Evolutionary conservation across 2,888 invertebrate species (phyloP).

Genomic region (Xylota segnis): DNA sequence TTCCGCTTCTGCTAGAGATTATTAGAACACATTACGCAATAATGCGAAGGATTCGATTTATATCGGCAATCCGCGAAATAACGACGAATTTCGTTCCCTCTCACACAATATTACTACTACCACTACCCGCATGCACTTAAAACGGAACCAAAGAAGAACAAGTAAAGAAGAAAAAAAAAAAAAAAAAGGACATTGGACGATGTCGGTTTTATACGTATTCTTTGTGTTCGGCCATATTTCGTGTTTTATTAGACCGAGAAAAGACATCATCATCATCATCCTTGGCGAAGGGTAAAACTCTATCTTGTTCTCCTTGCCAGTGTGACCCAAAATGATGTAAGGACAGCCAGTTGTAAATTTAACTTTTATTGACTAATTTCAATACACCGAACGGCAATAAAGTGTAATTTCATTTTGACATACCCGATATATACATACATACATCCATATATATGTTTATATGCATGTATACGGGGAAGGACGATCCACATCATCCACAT

Average conservation of each 20-base stretch:
- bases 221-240: constrained; percentile 69
- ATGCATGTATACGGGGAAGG: background rate
- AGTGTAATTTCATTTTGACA: constrained; percentile 74
- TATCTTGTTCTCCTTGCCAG: background rate
- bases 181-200: constrained; percentile 54
- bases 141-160: background rate
- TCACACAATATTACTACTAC: constrained; percentile 21
- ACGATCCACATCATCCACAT: constrained; percentile 5
- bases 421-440: constrained; percentile 18
- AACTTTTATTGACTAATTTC: constrained; percentile 77
- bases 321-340: constrained; percentile 72
- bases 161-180: too few species aligned
- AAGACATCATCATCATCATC: constrained; percentile 64
- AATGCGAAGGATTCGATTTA: constrained; percentile 65
- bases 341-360: constrained; percentile 74
- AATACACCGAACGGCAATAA: constrained; percentile 75
- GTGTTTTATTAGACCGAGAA: constrained; percentile 71
- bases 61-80: constrained; percentile 70
- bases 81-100: constrained; percentile 48
- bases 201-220: constrained; percentile 61
- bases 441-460: too few species aligned
- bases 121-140: constrained; percentile 26
- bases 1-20: constrained; percentile 43
- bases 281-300: constrained; percentile 55
- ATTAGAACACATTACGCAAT: constrained; percentile 63